Base-by-base conservation (phyloP, 1,140 invertebrate species). In the Saccostrea glomerata region DNA sequence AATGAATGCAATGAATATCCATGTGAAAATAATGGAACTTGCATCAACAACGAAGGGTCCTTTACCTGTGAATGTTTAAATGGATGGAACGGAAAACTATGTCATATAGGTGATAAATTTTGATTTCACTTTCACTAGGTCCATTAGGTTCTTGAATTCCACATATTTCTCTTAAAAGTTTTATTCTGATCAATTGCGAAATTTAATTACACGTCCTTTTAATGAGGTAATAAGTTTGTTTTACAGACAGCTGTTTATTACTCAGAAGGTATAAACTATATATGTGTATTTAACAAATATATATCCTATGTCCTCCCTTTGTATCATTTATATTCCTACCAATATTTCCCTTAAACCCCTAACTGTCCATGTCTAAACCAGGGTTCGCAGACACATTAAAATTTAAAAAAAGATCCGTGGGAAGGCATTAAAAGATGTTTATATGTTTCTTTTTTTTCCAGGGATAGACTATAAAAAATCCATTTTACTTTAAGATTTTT, bases 1-100 rank as follows among this genome's bases (percentile, higher is more conserved):
- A 82, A 91, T 63, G 88, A 89, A 60, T 91, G 90, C 83, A 63
- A 17, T 30, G 56, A 77, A 84, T 55, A 13, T 17, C 63, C 85
- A 9, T 89, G 90, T 82, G 6, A 73, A 17, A 66, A 90, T 88
- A 63, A 85, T n/a, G 88, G 73, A 40, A 88, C 88, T n/a, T 88
- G 90, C 63, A 83, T 63, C 30, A 86, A 87, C 82, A 86, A 70
- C 17, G 73, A 60, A 54, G 54, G 56, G 4, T 82, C 85, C 4
- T 88, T 86, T 60, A 86, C 54, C 13, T 88, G 88, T 66, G 40
- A 17, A 6, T 88, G 88, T 66, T 2, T 30, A 25, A 20, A 55
- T 0, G 88, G 73, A 25, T 88, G 84, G 54, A 66, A 66, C 0
- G 88, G 88, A 85, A 82, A 82, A 20, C 17, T 86, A 5, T 89